Conservation (phyloP, 2,888 invertebrate genomes). For the Phrixothrix hirtus region DNA sequence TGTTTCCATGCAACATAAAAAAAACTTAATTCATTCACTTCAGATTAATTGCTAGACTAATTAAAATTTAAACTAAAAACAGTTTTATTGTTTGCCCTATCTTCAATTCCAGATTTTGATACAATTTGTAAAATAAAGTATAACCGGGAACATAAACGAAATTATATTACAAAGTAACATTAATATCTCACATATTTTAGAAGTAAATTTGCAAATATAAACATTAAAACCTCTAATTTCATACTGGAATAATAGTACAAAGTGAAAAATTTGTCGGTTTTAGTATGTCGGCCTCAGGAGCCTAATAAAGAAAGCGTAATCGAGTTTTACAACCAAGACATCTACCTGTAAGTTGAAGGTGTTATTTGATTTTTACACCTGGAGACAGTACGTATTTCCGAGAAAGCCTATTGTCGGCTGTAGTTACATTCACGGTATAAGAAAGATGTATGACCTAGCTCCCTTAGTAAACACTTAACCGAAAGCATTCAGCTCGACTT, state of each 20-base stretch:
- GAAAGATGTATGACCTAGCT: conserved; percentile 26
- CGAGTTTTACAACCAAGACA: conserved; percentile 30
- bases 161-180: too few relatives aligned
- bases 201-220: too few relatives aligned
- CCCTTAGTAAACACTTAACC: conserved; percentile 18
- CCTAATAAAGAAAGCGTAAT: conserved; percentile 28
- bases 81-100: too few relatives aligned
- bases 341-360: conserved; percentile 35
- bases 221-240: too few relatives aligned
- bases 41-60: too few relatives aligned
- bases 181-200: too few relatives aligned
- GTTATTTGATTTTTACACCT: conserved; percentile 38
- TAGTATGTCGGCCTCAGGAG: conserved; percentile 15
- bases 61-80: too few relatives aligned
- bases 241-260: conserved; percentile 8
- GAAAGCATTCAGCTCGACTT: conserved; percentile 14
- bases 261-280: conserved; percentile 14
- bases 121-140: too few relatives aligned
- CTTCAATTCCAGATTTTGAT: too few relatives aligned
- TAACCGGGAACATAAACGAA: too few relatives aligned
- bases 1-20: too few relatives aligned
- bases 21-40: too few relatives aligned
- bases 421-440: conserved; percentile 22
- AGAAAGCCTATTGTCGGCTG: conserved; percentile 27
- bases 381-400: conserved; percentile 28